Conservation (phyloP, 2,797 vertebrate species). For the Threskiornis aethiopicus region DNA sequence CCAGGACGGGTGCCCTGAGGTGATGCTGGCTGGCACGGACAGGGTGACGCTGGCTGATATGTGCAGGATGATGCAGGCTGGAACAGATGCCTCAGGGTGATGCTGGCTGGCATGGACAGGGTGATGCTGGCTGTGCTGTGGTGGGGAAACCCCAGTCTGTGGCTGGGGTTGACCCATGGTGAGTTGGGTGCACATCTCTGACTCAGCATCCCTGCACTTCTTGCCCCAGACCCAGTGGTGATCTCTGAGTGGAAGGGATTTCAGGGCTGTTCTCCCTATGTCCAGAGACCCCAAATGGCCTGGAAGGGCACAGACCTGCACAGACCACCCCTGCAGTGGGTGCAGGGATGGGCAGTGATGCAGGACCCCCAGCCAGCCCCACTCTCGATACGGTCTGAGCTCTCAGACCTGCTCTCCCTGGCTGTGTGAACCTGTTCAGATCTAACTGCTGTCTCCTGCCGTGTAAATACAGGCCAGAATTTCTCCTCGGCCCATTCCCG, state of each 20-base stretch:
- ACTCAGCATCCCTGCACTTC: background rate
- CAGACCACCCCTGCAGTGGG: accelerated
- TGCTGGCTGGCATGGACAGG: background rate
- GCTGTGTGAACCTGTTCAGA: background rate
- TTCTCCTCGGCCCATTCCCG: background rate
- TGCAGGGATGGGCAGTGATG: background rate
- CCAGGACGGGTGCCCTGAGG: background rate
- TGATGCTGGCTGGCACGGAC: background rate
- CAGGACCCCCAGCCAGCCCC: background rate
- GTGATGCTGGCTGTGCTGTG: background rate
- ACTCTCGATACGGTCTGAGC: background rate
- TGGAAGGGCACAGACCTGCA: background rate
- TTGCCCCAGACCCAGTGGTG: background rate
- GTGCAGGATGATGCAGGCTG: background rate
- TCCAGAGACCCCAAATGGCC: background rate
- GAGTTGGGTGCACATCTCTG: background rate
- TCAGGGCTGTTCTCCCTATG: background rate
- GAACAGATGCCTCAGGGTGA: no score
- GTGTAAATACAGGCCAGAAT: background rate
- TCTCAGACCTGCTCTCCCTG: background rate
- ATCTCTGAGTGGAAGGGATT: background rate
- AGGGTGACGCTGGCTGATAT: background rate
- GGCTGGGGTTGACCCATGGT: background rate
- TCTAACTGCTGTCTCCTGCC: background rate
- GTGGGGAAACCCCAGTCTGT: background rate